Base-by-base conservation (phyloP, 1,140 invertebrate genomes). In the Nephila pilipes region DNA sequence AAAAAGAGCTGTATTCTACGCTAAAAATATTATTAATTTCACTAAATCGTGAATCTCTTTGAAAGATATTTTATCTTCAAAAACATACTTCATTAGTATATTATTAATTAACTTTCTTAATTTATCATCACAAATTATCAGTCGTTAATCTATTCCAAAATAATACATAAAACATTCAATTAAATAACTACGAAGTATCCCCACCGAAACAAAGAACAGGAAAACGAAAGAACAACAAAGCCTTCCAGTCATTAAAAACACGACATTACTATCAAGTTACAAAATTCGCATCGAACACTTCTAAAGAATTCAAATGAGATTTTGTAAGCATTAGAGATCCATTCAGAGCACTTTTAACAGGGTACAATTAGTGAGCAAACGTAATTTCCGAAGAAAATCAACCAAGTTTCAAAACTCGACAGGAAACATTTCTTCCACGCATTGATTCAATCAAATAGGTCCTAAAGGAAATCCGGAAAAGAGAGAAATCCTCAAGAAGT, bases 341-440 rank as follows among this genome's bases (percentile, higher is more conserved):
- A 85, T 85, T 85, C 54, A 55, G 29, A 55, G 29, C 25, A 58
- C 55, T 55, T 25, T 57, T 60, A 85, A 85, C 83, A 29, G 18
- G 20, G 32, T 65, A 87, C 85, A 87, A 87, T 87, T 87, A 87
- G 85, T 54, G 55, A 36, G 57, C 85, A 87, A 87, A 87, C 85
- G 85, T 65, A 87, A 87, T 87, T 87, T 87, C 85, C 85, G 85
- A 25, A 65, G 55, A 57, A 85, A 85, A 85, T 32, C 83, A 55
- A 60, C 46, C 83, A 36, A 87, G 29, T 87, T 87, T 65, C 25
- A 60, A 87, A 46, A 87, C 57, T 87, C 60, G 58, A 32, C 83
- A 88, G 65, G 87, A 88, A 88, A 63, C 65, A 38, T 79, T 90
- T 90, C 88, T 90, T 57, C 36, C 18, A 16, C 55, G 46, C 54